Evolutionary conservation across 2,113 vertebrate genomes (phyloP), one percentile per base, ranked within the genome.

Genomic region (Nothoprocta pentlandii): DNA sequence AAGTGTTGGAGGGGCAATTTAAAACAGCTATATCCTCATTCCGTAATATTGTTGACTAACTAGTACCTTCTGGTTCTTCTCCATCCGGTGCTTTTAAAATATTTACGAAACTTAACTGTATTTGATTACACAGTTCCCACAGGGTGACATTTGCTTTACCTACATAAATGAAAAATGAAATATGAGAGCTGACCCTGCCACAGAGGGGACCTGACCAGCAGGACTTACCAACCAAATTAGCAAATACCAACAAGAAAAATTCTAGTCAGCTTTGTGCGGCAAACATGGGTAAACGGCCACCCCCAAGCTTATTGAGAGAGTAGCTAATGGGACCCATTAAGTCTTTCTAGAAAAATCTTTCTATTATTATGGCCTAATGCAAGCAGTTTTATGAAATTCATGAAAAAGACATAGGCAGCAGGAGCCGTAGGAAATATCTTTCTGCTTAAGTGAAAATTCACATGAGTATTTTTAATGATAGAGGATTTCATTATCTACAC

Each of bases 161-260:
- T 75, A 51, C 51, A 80, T 64, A 90, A 86, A 79, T 87, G 39
- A 73, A 58, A 94, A 73, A 69, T 66, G 20, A 83, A 80, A 87
- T 67, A 76, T 28, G 51, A 92, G 91, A 78, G 61, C 26, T 0
- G 3, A 53, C 61, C 58, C 70, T 80, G 66, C 70, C 56, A 26
- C 17, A 10, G 32, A 34, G 25, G 7, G 22, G 63, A 76, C 64
- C n/a, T 86, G 21, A 8, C 1, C 2, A 59, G 7, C 34, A 34
- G 34, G 32, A 67, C 44, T 51, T 32, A 78, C 36, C 14, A 32
- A 90, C 10, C 5, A 22, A 53, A 64, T 66, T 62, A 58, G 26
- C 16, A 42, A 28, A n/a, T 41, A 69, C 58, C 47, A 44, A 28
- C 28, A 64, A 64, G 69, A 74, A 44, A 54, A 80, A 54, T 64